A percentile compares a stretch with the other conserved stretches of the same genome.
Conservation (phyloP, 2,797 vertebrate genomes). For the Echeneis naucrates region DNA sequence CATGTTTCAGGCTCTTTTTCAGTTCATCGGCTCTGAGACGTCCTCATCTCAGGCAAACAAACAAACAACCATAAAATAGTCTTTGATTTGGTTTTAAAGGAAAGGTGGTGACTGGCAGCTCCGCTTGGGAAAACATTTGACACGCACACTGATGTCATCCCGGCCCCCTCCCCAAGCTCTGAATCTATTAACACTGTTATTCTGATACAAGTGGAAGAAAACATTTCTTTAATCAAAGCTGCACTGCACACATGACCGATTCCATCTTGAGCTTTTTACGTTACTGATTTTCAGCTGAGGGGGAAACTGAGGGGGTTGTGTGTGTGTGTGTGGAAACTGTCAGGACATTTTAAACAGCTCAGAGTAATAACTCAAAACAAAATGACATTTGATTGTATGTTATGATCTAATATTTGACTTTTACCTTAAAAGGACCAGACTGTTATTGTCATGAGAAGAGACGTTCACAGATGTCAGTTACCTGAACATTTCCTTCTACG, state of each 20-base stretch:
- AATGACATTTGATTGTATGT: not conserved
- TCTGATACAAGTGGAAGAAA: conserved; percentile 58
- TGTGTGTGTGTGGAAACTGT: conserved; percentile 39
- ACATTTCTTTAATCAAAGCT: conserved; percentile 79
- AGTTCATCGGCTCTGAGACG: conserved; percentile 12
- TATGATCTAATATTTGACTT: not conserved
- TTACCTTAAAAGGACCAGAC: not conserved
- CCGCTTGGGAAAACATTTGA: not conserved
- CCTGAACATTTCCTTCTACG: not conserved
- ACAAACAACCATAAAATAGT: not conserved
- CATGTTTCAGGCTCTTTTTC: conserved; percentile 26
- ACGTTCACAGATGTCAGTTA: not conserved
- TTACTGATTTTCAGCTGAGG: conserved; percentile 59
- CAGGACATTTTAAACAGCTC: not conserved
- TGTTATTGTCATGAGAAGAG: not conserved
- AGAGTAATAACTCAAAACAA: not conserved
- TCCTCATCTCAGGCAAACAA: conserved; percentile 15
- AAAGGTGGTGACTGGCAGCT: conserved; percentile 44
- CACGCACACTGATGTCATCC: conserved; percentile 42
- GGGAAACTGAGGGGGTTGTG: conserved; percentile 31
- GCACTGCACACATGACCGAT: conserved; percentile 72
- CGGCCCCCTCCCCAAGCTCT: conserved; percentile 19
- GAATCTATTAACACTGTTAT: conserved; percentile 68
- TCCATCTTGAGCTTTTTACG: conserved; percentile 68
- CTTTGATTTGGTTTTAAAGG: conserved; percentile 61